These are phyloP conservation scores for Lordiphosa andalusiaca DNA, from an alignment of 2,888 invertebrate species.

Conservation along the genomic window DNA sequence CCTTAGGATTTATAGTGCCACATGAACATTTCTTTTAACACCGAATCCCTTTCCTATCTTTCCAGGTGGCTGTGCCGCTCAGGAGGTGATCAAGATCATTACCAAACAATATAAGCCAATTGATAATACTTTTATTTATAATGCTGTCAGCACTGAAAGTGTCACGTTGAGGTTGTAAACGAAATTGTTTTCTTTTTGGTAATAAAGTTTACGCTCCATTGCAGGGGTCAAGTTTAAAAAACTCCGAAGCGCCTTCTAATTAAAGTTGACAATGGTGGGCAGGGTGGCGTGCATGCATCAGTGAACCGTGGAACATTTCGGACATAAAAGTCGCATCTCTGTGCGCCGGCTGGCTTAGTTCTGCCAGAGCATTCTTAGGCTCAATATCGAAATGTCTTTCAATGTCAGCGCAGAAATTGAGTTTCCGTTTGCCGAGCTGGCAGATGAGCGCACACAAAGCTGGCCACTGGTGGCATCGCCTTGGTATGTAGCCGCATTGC, in stretches of 20 bases:
- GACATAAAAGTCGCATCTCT: no score
- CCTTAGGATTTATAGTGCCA: no score
- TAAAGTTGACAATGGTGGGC: no score
- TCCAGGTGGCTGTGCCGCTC: conserved; percentile 93
- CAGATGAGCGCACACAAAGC: conserved; percentile 89
- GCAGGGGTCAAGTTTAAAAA: no score
- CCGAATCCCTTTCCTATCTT: background rate
- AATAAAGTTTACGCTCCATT: background rate
- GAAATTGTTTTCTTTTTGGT: conserved; percentile 12
- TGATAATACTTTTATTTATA: conserved; percentile 96
- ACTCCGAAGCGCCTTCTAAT: no score
- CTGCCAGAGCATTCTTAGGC: no score
- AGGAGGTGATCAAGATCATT: conserved; percentile 96
- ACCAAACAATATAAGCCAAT: conserved; percentile 98
- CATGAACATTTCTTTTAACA: background rate
- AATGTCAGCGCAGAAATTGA: conserved; percentile 26
- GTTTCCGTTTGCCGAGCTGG: conserved; percentile 46
- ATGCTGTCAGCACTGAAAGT: conserved; percentile 93
- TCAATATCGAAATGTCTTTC: conserved; percentile 6
- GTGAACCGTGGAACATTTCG: no score
- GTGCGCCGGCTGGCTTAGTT: no score
- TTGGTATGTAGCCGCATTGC: conserved; percentile 86
- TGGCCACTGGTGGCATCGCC: conserved; percentile 93
- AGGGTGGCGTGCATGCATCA: no score
- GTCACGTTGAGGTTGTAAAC: conserved; percentile 88